Conservation (phyloP, 2,113 vertebrate species). For the Falco punctatus region DNA sequence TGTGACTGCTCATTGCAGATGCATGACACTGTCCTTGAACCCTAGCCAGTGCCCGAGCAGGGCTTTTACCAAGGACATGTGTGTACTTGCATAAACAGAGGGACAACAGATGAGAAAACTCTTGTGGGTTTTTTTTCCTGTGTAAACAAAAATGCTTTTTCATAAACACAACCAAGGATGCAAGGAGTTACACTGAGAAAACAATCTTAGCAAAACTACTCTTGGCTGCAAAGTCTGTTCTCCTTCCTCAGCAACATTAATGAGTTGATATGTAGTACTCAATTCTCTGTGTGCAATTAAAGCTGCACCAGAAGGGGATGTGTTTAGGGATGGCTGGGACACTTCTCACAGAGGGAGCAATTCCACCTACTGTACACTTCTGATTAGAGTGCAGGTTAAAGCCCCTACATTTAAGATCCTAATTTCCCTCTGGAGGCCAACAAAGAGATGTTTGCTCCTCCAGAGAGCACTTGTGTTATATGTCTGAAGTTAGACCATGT, state of each 20-base stretch:
- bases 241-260: background rate
- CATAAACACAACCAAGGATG: slow-evolving; percentile 21
- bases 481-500: background rate
- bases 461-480: background rate
- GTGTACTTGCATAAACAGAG: slow-evolving; percentile 18
- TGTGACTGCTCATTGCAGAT: background rate
- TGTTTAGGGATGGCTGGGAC: background rate
- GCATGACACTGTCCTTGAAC: background rate
- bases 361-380: background rate
- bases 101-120: slow-evolving; percentile 32
- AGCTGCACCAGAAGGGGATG: background rate
- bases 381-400: background rate
- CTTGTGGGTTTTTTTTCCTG: slow-evolving; percentile 36
- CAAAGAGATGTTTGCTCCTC: background rate
- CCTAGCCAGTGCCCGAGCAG: background rate
- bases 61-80: background rate
- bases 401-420: background rate
- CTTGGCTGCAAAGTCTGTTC: slow-evolving; percentile 52
- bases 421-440: background rate
- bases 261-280: background rate
- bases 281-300: background rate
- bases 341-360: background rate
- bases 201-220: slow-evolving; percentile 21
- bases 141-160: slow-evolving; percentile 45
- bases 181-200: slow-evolving; percentile 13